A percentile compares a stretch with the other conserved stretches of the same genome.
Evolutionary conservation across 2,113 vertebrate genomes (phyloP).

Genomic region (Halichoerus grypus): DNA sequence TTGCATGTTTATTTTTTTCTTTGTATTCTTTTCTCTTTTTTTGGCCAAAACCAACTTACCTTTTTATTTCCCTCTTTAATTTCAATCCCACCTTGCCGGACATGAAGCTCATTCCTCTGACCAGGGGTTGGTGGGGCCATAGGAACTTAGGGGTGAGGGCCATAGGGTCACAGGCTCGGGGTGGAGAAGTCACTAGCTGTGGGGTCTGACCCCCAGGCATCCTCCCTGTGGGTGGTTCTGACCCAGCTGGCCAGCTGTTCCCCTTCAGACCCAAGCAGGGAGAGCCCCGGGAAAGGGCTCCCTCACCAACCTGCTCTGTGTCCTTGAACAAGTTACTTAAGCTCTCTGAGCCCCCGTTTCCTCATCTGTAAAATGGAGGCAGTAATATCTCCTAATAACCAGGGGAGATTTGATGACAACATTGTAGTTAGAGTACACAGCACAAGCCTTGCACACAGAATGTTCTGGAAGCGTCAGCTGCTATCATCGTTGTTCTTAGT

Average conservation of each 20-base stretch:
- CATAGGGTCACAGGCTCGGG: background rate
- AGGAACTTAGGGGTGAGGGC: background rate
- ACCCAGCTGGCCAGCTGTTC: background rate
- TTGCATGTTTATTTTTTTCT: slow-evolving; percentile 71
- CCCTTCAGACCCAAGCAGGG: background rate
- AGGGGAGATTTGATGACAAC: background rate
- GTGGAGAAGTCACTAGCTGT: background rate
- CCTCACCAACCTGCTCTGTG: background rate
- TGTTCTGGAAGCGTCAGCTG: accelerated
- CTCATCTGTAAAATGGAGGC: background rate
- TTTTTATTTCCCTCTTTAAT: slow-evolving; percentile 75
- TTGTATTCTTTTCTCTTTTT: slow-evolving; percentile 42
- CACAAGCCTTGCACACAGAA: background rate
- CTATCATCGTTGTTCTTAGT: accelerated
- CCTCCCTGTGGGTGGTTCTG: background rate
- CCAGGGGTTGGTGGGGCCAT: slow-evolving; percentile 29
- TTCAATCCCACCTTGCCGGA: slow-evolving; percentile 75
- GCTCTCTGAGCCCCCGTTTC: background rate
- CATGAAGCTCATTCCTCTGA: slow-evolving; percentile 72
- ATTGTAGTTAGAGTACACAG: accelerated
- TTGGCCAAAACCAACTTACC: slow-evolving; percentile 66
- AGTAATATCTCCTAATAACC: background rate
- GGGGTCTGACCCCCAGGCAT: background rate
- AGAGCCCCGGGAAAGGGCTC: background rate
- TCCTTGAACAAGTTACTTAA: background rate